These are phyloP conservation scores for Drosophila virilis DNA, from an alignment of 1,140 invertebrate species.

Conservation along the genomic window DNA sequence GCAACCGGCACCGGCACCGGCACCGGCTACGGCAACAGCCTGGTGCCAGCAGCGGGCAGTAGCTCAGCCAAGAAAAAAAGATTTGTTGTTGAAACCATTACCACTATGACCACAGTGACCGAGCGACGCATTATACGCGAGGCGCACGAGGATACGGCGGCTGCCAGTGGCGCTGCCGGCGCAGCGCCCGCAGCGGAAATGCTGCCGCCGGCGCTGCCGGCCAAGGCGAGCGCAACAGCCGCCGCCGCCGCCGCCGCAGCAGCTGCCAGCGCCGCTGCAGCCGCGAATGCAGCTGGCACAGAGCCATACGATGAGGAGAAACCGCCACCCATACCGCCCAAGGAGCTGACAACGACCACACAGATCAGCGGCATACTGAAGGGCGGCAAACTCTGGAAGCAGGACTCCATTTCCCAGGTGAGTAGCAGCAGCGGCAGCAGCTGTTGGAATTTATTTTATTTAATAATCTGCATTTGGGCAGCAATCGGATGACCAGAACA, in stretches of 20 bases:
- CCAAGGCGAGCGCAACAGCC: conserved; percentile 60
- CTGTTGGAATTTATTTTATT: too few relatives aligned
- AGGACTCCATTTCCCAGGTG: conserved; percentile 84
- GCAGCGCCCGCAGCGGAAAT: conserved; percentile 37
- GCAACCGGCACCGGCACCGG: conserved; percentile 18
- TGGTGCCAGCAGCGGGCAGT: conserved; percentile 25
- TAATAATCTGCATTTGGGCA: not conserved
- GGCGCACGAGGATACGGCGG: conserved; percentile 69
- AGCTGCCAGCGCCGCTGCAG: conserved; percentile 13
- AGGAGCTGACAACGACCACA: conserved; percentile 80
- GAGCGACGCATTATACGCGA: conserved; percentile 87
- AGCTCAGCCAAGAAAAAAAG: conserved; percentile 85
- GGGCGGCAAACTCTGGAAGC: conserved; percentile 87
- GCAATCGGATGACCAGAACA: conserved; percentile 82
- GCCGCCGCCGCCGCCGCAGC: conserved; percentile 41
- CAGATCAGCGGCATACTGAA: conserved; percentile 87
- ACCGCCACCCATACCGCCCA: conserved; percentile 75
- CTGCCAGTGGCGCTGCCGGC: conserved; percentile 1
- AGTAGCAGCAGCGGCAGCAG: conserved; percentile 1
- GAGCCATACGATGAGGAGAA: conserved; percentile 54
- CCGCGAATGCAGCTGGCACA: conserved; percentile 10
- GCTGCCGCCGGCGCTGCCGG: conserved; percentile 69
- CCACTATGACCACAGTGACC: conserved; percentile 88
- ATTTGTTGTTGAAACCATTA: conserved; percentile 88
- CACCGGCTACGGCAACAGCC: conserved; percentile 19